A percentile compares a stretch with the other conserved stretches of the same genome.
Conservation (phyloP, 2,797 vertebrate genomes). For the Spinibarbus caldwelli region DNA sequence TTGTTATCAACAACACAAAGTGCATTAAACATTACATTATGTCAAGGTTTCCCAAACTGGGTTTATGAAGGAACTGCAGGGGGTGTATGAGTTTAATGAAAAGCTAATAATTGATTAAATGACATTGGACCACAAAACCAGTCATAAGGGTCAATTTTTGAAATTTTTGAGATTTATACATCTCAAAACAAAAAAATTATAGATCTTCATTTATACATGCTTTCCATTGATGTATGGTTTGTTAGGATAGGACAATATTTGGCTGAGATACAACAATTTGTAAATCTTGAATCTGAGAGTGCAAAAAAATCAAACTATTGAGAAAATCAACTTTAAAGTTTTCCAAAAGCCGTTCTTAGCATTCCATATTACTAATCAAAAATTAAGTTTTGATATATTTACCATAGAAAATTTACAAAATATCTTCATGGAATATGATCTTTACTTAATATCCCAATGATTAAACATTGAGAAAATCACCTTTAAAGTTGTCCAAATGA, state of each 20-base stretch:
- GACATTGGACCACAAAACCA: background rate
- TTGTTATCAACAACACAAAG: too few relatives aligned
- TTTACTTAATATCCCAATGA: background rate
- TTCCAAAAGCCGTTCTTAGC: background rate
- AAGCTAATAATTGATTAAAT: background rate
- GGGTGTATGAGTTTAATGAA: background rate
- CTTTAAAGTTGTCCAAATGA: background rate
- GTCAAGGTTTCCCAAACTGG: too few relatives aligned
- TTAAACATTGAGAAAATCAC: too few relatives aligned
- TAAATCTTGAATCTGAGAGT: background rate
- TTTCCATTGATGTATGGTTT: background rate
- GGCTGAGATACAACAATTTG: too few relatives aligned
- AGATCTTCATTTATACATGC: too few relatives aligned
- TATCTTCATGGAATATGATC: background rate
- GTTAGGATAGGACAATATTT: too few relatives aligned
- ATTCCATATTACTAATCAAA: background rate
- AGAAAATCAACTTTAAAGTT: background rate
- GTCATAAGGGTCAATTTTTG: background rate
- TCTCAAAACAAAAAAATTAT: fast-evolving
- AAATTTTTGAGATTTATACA: too few relatives aligned
- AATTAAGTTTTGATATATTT: background rate
- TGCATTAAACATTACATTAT: too few relatives aligned
- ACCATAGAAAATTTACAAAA: background rate
- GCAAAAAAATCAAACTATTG: too few relatives aligned
- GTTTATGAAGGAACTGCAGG: too few relatives aligned